These are phyloP conservation scores for Trichogramma pretiosum DNA, from an alignment of 1,140 invertebrate species.

Conservation along the genomic window DNA sequence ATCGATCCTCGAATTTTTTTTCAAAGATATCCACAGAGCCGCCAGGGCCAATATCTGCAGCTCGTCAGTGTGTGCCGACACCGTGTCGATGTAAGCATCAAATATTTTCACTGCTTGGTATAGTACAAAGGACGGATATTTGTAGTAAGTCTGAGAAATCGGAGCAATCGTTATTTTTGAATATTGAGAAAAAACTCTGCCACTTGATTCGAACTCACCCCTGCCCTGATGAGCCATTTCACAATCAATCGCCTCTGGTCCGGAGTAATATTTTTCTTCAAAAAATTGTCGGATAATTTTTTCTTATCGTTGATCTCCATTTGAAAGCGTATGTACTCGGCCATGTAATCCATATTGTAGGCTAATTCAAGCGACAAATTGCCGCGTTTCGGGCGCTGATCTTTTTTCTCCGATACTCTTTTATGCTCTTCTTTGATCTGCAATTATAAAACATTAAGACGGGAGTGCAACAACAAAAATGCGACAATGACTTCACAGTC, in stretches of 20 bases:
- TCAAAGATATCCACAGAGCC: constrained; percentile 28
- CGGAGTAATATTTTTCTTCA: constrained; percentile 13
- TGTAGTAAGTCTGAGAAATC: constrained; percentile 19
- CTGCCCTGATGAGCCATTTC: constrained; percentile 19
- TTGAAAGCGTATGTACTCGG: constrained; percentile 10
- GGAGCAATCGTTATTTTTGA: background rate
- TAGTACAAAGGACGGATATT: constrained; percentile 19
- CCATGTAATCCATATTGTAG: constrained; percentile 14
- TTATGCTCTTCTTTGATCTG: constrained; percentile 14
- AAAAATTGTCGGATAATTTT: constrained; percentile 13
- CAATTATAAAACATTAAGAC: too few relatives aligned
- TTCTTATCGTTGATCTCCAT: constrained; percentile 8
- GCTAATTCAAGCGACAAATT: constrained; percentile 5
- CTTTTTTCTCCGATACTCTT: background rate
- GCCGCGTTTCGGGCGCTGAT: background rate
- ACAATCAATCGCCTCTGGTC: constrained; percentile 25
- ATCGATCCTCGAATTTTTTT: constrained; percentile 17
- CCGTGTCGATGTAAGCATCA: constrained; percentile 20
- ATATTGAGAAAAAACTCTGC: background rate
- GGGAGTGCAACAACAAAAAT: too few relatives aligned
- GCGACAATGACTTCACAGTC: too few relatives aligned
- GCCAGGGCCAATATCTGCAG: constrained; percentile 24
- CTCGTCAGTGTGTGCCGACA: background rate
- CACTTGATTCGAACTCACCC: constrained; percentile 15
- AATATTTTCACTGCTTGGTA: constrained; percentile 30